Evolutionary conservation across 2,113 vertebrate species (phyloP).

Genomic region (Puntigrus tetrazona): DNA sequence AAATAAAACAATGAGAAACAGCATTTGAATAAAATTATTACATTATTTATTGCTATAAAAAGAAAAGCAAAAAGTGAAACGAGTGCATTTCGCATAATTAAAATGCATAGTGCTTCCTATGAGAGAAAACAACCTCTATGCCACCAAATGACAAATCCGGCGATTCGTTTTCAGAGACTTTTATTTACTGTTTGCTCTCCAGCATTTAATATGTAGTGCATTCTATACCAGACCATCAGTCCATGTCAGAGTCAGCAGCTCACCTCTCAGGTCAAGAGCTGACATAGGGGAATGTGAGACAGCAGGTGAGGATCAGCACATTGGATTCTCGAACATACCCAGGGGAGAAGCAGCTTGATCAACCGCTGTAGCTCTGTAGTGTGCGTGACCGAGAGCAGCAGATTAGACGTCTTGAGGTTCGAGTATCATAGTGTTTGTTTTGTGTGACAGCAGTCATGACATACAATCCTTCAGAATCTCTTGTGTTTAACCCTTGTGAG

Average conservation of each 20-base stretch:
- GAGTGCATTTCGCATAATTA: not conserved
- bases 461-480: not conserved
- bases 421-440: slow-evolving; percentile 7
- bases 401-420: not conserved
- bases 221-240: not conserved
- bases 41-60: not conserved
- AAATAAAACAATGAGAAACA: not conserved
- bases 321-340: not conserved
- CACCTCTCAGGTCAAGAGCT: not conserved
- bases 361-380: not conserved
- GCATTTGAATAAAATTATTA: not conserved
- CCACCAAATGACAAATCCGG: not conserved
- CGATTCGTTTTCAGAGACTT: not conserved
- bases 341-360: not conserved
- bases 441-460: not conserved
- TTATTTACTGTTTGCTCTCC: not conserved
- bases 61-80: not conserved
- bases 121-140: not conserved
- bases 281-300: slow-evolving; percentile 8
- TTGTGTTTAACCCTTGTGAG: slow-evolving; percentile 18
- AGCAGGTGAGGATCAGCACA: slow-evolving; percentile 1
- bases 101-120: not conserved
- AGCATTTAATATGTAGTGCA: not conserved
- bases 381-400: not conserved
- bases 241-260: not conserved